These are phyloP conservation scores for Perca flavescens DNA, from an alignment of 2,113 vertebrate genomes.

Conservation along the genomic window DNA sequence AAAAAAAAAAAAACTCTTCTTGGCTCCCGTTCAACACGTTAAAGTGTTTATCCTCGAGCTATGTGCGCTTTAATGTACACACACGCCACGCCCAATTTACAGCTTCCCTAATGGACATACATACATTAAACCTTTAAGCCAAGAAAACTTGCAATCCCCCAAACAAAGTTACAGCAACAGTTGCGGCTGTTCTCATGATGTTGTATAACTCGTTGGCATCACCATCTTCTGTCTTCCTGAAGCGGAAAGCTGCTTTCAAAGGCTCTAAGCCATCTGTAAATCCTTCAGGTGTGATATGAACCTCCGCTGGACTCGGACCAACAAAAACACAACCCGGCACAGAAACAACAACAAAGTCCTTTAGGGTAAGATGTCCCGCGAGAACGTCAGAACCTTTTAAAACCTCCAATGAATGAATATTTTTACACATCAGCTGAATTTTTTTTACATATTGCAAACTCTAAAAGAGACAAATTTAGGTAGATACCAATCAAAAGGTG, in stretches of 20 bases:
- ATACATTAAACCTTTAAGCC: neutral
- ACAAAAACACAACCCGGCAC: neutral
- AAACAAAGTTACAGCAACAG: neutral
- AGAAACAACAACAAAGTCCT: conserved; percentile 56
- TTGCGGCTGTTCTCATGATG: neutral
- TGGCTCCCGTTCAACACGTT: conserved; percentile 43
- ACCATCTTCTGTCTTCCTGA: conserved; percentile 33
- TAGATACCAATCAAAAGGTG: too few relatives aligned
- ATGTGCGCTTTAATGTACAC: conserved; percentile 13
- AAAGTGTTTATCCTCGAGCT: conserved; percentile 64
- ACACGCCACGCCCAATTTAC: conserved; percentile 27
- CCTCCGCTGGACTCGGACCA: conserved; percentile 32
- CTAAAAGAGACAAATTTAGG: too few relatives aligned
- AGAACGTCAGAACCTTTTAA: neutral
- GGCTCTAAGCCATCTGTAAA: conserved; percentile 71
- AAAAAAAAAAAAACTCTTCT: neutral
- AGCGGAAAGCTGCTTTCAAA: conserved; percentile 59
- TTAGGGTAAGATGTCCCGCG: neutral
- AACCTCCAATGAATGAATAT: neutral
- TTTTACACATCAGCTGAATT: neutral
- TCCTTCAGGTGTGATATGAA: conserved; percentile 68
- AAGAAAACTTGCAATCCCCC: conserved; percentile 9
- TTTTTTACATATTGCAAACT: neutral
- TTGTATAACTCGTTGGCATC: conserved; percentile 48
- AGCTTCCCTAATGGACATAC: neutral